These are phyloP conservation scores for Mythimna loreyi DNA, from an alignment of 2,888 invertebrate genomes.

Conservation along the genomic window DNA sequence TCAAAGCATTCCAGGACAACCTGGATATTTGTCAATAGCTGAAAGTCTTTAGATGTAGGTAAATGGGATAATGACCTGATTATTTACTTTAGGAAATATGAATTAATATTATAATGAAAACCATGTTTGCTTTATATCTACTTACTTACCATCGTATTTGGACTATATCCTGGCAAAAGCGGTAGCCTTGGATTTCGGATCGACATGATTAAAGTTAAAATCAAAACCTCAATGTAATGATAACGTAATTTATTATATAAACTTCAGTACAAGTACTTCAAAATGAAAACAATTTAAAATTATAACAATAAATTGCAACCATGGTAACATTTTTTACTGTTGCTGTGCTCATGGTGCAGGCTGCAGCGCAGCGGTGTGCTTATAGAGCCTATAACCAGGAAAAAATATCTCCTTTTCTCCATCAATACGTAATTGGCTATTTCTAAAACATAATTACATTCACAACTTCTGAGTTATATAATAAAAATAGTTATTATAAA, in stretches of 20 bases:
- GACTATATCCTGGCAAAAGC: constrained; percentile 93
- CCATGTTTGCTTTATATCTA: neutral
- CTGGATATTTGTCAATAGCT: too few species aligned
- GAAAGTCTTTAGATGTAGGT: too few species aligned
- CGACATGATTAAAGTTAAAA: constrained; percentile 73
- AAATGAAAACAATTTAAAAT: constrained; percentile 46
- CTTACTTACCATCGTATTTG: constrained; percentile 92
- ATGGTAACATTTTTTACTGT: constrained; percentile 45
- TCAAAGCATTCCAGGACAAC: too few species aligned
- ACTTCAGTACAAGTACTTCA: constrained; percentile 24
- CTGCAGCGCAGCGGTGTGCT: neutral
- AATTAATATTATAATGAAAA: too few species aligned
- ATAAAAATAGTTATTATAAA: neutral
- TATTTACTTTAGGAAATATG: too few species aligned
- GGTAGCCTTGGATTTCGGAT: constrained; percentile 93
- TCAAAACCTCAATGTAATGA: constrained; percentile 23
- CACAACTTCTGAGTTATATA: neutral
- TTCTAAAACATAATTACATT: neutral
- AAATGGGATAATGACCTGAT: too few species aligned
- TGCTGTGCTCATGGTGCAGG: too few species aligned
- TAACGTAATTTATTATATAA: constrained; percentile 33
- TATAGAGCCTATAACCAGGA: neutral
- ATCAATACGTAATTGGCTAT: neutral
- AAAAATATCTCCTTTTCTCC: neutral
- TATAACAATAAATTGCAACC: constrained; percentile 21